A percentile compares a stretch with the other conserved stretches of the same genome.
Evolutionary conservation across 2,113 vertebrate species (phyloP).

Genomic region (Gallinago undulata): DNA sequence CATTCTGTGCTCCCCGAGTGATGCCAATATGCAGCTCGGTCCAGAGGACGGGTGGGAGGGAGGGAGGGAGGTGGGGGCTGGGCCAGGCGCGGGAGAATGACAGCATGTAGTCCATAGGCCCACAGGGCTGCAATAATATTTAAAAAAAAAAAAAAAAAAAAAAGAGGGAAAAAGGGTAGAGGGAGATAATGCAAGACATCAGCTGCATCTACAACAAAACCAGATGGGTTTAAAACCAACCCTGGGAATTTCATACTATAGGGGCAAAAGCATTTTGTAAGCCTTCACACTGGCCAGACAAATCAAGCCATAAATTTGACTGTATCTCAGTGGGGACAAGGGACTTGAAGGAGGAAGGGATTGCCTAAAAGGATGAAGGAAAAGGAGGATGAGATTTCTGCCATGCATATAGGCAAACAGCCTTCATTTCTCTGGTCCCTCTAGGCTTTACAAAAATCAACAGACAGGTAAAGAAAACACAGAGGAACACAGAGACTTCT

Average conservation of each 20-base stretch:
- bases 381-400: neutral
- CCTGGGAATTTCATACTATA: neutral
- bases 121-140: slow-evolving; percentile 20
- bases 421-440: neutral
- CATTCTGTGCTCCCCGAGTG: slow-evolving; percentile 19
- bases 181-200: neutral
- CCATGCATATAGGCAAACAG: neutral
- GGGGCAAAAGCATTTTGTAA: neutral
- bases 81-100: neutral
- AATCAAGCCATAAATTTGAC: neutral
- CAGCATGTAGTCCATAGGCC: slow-evolving; percentile 25
- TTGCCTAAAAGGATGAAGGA: neutral
- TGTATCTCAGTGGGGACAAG: neutral
- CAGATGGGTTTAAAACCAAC: neutral
- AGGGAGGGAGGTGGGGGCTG: neutral
- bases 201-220: slow-evolving; percentile 12
- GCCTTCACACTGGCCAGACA: neutral
- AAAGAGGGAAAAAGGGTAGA: neutral
- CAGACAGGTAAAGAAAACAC: neutral
- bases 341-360: neutral
- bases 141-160: neutral
- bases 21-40: slow-evolving; percentile 36
- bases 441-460: neutral
- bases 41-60: neutral
- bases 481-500: neutral